phyloP scores from a whole-genome alignment of 2,888 invertebrate species.

The Brachylomia viminalis region DNA sequence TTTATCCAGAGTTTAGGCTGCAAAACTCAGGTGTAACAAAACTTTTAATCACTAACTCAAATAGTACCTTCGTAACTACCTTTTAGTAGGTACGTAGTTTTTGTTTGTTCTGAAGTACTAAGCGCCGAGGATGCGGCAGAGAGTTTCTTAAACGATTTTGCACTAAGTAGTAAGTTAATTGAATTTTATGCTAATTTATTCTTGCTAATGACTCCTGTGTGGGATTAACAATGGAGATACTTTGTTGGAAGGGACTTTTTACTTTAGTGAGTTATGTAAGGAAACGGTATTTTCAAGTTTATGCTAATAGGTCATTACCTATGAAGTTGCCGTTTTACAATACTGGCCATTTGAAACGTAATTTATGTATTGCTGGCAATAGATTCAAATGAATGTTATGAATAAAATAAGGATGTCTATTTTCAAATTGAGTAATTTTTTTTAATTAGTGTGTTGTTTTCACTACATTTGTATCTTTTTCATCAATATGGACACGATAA shows the following conservation, averaged over 20 bases:
- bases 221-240: slow-evolving; percentile 62
- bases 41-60: slow-evolving; percentile 62
- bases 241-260: slow-evolving; percentile 40
- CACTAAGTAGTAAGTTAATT: slow-evolving; percentile 76
- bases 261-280: slow-evolving; percentile 6
- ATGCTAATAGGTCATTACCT: too few relatives aligned
- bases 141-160: slow-evolving; percentile 76
- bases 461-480: too few relatives aligned
- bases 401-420: too few relatives aligned
- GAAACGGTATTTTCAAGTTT: not conserved
- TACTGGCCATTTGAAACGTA: too few relatives aligned
- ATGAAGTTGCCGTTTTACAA: too few relatives aligned
- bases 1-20: slow-evolving; percentile 16
- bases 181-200: slow-evolving; percentile 81
- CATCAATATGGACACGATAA: too few relatives aligned
- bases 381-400: too few relatives aligned
- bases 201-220: slow-evolving; percentile 74
- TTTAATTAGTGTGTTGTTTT: too few relatives aligned
- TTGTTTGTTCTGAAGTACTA: too few relatives aligned
- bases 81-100: slow-evolving; percentile 32
- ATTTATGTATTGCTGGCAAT: too few relatives aligned
- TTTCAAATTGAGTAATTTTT: too few relatives aligned
- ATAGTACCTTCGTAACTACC: slow-evolving; percentile 44
- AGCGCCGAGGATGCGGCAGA: slow-evolving; percentile 38
- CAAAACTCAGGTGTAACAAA: slow-evolving; percentile 40